Evolutionary conservation across 2,888 invertebrate species (phyloP).

Genomic region (Bembecia ichneumoniformis): DNA sequence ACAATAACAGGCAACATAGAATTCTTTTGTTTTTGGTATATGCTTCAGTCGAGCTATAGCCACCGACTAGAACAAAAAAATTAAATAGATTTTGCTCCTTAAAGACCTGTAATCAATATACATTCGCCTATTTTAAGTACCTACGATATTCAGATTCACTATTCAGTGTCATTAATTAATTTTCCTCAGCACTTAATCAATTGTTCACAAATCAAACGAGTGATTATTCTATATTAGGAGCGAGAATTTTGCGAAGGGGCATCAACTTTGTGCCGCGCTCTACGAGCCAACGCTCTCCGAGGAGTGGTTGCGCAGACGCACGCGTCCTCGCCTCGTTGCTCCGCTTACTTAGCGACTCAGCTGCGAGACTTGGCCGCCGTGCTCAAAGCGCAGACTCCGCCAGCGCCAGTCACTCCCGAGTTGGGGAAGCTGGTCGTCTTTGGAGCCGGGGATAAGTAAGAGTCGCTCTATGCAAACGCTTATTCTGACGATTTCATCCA

Average conservation of each 20-base stretch:
- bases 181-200: no score
- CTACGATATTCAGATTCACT: no score
- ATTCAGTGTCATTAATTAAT: no score
- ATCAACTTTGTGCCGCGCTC: conserved; percentile 78
- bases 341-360: conserved; percentile 81
- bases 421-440: conserved; percentile 60
- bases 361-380: conserved; percentile 52
- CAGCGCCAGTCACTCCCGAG: conserved; percentile 49
- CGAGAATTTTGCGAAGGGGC: conserved; percentile 86
- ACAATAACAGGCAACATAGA: no score
- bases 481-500: background rate
- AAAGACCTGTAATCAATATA: no score
- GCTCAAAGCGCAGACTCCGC: conserved; percentile 38
- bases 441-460: conserved; percentile 64
- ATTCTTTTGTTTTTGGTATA: no score
- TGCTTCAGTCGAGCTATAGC: no score
- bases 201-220: no score
- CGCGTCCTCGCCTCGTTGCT: conserved; percentile 83
- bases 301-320: conserved; percentile 87
- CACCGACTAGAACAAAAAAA: no score
- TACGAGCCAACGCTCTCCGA: conserved; percentile 75
- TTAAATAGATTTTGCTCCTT: no score
- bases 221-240: conserved; percentile 64
- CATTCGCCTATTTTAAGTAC: no score
- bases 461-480: background rate